A percentile compares a stretch with the other conserved stretches of the same genome.
These are phyloP conservation scores for Epiblema foenella DNA, from an alignment of 2,888 invertebrate genomes.

Conservation along the genomic window DNA sequence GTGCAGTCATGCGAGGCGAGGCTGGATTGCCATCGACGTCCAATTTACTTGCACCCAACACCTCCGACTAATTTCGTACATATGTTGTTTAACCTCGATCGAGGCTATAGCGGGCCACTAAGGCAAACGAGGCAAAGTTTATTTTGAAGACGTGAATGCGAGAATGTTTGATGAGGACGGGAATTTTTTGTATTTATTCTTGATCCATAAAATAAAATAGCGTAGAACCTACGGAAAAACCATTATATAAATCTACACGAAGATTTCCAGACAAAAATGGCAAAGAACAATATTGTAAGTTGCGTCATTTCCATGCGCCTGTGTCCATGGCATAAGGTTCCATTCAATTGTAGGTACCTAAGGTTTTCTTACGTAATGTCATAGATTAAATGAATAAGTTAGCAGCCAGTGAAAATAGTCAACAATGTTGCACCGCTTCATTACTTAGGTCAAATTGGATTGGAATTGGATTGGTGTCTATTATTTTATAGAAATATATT, in stretches of 20 bases:
- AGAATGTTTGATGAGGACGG: constrained; percentile 9
- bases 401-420: too few species aligned
- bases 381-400: too few species aligned
- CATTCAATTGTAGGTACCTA: too few species aligned
- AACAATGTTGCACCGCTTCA: too few species aligned
- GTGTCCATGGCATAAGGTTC: too few species aligned
- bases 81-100: constrained; percentile 20
- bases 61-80: constrained; percentile 38
- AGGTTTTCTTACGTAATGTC: too few species aligned
- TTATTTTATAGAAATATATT: too few species aligned
- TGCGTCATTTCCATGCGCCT: too few species aligned
- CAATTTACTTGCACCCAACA: constrained; percentile 37
- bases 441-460: too few species aligned
- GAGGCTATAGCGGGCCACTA: constrained; percentile 5
- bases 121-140: background rate
- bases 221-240: background rate
- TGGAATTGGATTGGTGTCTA: too few species aligned
- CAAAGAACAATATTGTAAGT: too few species aligned
- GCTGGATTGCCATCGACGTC: constrained; percentile 33
- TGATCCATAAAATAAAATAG: background rate
- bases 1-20: constrained; percentile 34
- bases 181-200: background rate
- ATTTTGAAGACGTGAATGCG: constrained; percentile 2
- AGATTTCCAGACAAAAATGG: too few species aligned
- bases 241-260: background rate